phyloP scores from a whole-genome alignment of 2,113 vertebrate genomes.

The Asarcornis scutulata region DNA sequence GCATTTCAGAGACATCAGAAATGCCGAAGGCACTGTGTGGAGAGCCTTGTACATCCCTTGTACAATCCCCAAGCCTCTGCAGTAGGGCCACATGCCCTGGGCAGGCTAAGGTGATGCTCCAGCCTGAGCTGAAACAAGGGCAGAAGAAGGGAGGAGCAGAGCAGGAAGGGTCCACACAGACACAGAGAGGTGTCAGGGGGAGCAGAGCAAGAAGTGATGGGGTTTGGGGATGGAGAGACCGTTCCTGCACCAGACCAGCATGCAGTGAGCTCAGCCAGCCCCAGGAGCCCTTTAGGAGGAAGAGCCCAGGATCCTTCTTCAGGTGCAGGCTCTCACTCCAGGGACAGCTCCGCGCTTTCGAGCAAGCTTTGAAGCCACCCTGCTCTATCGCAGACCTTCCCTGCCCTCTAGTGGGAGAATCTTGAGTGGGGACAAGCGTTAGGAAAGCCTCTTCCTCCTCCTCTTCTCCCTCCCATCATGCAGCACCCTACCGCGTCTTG shows the following conservation, averaged over 20 bases:
- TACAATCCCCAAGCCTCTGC: fast-evolving
- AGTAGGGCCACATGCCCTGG: not conserved
- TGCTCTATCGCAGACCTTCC: not conserved
- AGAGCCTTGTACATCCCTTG: fast-evolving
- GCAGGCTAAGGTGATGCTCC: not conserved
- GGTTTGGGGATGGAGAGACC: not conserved
- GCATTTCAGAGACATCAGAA: fast-evolving
- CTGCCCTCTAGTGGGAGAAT: not conserved
- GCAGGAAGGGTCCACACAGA: not conserved
- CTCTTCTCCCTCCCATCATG: not conserved
- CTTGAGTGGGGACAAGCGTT: not conserved
- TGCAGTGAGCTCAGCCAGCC: not conserved
- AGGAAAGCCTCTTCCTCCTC: not conserved
- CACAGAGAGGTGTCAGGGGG: fast-evolving
- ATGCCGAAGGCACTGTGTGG: fast-evolving
- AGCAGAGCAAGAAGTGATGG: not conserved
- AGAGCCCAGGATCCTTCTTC: not conserved
- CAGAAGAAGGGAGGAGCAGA: fast-evolving
- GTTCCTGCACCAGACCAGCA: not conserved
- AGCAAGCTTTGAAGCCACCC: no score
- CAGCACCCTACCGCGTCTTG: not conserved
- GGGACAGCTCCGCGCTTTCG: fast-evolving
- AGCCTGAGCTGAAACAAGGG: not conserved
- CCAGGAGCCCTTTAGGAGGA: not conserved
- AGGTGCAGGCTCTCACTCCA: not conserved